These are phyloP conservation scores for Takifugu flavidus DNA, from an alignment of 2,113 vertebrate species.

Conservation along the genomic window DNA sequence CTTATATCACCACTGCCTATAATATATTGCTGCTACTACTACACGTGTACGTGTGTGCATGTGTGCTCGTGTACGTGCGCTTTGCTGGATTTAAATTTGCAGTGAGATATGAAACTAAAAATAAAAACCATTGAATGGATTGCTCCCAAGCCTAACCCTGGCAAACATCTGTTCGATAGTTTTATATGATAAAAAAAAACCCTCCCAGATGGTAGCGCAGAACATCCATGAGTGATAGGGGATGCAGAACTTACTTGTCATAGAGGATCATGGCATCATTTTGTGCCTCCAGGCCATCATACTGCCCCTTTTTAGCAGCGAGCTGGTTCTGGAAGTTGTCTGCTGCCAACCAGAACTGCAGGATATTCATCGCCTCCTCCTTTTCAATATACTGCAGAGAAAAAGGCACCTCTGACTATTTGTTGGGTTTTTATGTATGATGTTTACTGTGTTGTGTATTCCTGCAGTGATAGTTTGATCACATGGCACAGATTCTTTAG, in stretches of 20 bases:
- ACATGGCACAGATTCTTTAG: not conserved
- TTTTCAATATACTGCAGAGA: conserved; percentile 95
- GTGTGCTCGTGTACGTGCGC: too few species aligned
- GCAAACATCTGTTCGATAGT: too few species aligned
- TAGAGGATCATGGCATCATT: conserved; percentile 99
- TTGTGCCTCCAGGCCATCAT: conserved; percentile 97
- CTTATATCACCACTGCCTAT: too few species aligned
- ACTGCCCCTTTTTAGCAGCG: conserved; percentile 95
- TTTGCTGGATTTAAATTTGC: too few species aligned
- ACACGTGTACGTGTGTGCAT: too few species aligned
- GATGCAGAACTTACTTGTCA: conserved; percentile 85
- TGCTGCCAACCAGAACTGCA: conserved; percentile 97
- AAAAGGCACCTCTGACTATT: not conserved
- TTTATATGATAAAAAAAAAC: too few species aligned
- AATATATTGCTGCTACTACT: too few species aligned
- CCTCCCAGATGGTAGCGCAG: too few species aligned
- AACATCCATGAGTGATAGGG: not conserved
- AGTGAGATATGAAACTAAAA: too few species aligned
- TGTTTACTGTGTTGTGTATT: conserved; percentile 1
- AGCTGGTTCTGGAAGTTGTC: conserved; percentile 99
- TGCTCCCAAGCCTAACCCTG: too few species aligned
- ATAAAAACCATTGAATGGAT: too few species aligned
- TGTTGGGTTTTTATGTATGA: not conserved
- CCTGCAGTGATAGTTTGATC: not conserved
- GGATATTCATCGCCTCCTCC: conserved; percentile 92